phyloP scores from a whole-genome alignment of 2,797 vertebrate genomes.

The Pampus argenteus region DNA sequence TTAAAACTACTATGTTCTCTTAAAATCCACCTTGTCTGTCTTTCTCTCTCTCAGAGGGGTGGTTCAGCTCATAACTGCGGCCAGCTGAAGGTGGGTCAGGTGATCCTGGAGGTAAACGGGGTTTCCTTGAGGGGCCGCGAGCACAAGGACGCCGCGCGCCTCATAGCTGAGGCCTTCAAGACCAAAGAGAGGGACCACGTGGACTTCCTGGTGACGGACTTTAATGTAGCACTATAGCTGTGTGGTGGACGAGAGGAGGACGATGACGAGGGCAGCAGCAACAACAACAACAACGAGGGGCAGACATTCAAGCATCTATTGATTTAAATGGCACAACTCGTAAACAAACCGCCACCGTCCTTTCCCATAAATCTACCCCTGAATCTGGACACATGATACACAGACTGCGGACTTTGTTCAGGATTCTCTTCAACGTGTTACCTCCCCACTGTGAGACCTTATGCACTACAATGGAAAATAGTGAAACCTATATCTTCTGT shows the following conservation, averaged over 20 bases:
- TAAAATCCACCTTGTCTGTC: conserved; percentile 5
- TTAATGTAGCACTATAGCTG: conserved; percentile 93
- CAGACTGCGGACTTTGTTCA: conserved; percentile 50
- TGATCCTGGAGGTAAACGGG: conserved; percentile 97
- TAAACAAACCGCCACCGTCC: conserved; percentile 30
- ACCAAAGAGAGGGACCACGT: conserved; percentile 94
- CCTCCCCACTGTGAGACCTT: conserved; percentile 72
- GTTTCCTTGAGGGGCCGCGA: conserved; percentile 90
- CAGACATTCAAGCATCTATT: conserved; percentile 27
- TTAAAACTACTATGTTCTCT: not conserved
- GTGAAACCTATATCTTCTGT: conserved; percentile 41
- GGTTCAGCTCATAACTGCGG: conserved; percentile 96
- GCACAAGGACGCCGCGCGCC: conserved; percentile 92
- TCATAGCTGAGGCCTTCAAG: conserved; percentile 98
- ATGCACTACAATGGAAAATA: conserved; percentile 62
- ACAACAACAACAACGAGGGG: not conserved
- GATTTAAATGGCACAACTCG: conserved; percentile 72
- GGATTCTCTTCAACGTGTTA: conserved; percentile 67
- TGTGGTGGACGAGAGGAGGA: conserved; percentile 24
- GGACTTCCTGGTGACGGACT: conserved; percentile 97
- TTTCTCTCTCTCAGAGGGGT: conserved; percentile 82
- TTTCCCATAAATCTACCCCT: conserved; percentile 19
- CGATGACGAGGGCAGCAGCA: not conserved
- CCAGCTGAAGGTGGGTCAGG: conserved; percentile 96
- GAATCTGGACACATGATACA: conserved; percentile 27